These are phyloP conservation scores for Oscheius sp. DNA, from an alignment of 2,888 invertebrate genomes.

Conservation along the genomic window DNA sequence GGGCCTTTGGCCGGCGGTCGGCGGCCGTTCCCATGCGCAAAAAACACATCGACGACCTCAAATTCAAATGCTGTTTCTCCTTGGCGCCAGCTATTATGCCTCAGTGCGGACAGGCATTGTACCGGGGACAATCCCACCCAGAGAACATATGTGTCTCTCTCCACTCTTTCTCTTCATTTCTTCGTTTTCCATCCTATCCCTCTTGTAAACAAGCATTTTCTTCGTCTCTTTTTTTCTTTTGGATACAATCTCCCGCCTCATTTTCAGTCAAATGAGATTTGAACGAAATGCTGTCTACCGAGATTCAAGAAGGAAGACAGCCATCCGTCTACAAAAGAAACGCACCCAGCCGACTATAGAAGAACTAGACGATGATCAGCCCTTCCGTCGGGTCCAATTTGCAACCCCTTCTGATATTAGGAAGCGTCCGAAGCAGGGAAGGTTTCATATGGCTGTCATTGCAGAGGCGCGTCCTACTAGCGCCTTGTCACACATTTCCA, in stretches of 20 bases:
- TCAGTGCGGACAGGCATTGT: conserved; percentile 16
- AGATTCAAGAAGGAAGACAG: conserved; percentile 15
- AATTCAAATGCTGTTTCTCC: conserved; percentile 18
- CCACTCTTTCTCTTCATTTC: background rate
- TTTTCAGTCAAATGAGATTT: conserved; percentile 8
- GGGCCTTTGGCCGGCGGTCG: too few relatives aligned
- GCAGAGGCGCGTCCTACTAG: conserved; percentile 12
- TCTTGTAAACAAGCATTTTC: background rate
- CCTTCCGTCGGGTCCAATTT: conserved; percentile 20
- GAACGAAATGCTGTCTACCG: conserved; percentile 8
- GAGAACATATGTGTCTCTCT: background rate
- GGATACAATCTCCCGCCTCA: background rate
- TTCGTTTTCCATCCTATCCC: too few relatives aligned
- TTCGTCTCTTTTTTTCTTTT: background rate
- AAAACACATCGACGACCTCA: conserved; percentile 26
- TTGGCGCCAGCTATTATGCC: conserved; percentile 25
- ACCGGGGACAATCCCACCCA: conserved; percentile 10
- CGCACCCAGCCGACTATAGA: background rate
- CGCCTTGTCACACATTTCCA: conserved; percentile 21
- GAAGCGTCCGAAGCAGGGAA: conserved; percentile 16
- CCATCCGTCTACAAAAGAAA: conserved; percentile 14
- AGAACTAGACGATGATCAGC: conserved; percentile 2
- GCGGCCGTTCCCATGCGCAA: conserved; percentile 16
- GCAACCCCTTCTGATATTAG: conserved; percentile 12
- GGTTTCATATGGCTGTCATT: conserved; percentile 27